Conservation (phyloP, 64 coral and sea anemone species). For the Cladopsammia gracilis region DNA sequence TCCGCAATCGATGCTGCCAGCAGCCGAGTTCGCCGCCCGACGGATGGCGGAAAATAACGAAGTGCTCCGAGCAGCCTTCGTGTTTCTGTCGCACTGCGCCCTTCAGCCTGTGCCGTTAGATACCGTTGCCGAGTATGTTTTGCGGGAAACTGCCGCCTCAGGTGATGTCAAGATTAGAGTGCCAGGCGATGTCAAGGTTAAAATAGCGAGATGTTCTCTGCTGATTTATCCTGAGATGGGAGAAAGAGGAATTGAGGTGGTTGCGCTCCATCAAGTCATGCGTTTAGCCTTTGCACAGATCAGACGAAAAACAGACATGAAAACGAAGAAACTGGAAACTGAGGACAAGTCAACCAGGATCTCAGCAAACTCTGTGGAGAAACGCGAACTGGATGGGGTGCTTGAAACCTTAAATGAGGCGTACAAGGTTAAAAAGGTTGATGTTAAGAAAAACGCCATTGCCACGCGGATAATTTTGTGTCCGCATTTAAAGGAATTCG, state of each 20-base stretch:
- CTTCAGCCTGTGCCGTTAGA: conserved; percentile 85
- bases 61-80: conserved; percentile 77
- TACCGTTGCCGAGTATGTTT: conserved; percentile 64
- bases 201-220: conserved; percentile 90
- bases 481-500: conserved; percentile 80
- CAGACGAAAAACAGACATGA: conserved; percentile 6
- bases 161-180: background rate
- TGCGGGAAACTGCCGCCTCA: conserved; percentile 1
- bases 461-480: conserved; percentile 74
- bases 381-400: background rate
- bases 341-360: background rate
- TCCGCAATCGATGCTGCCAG: conserved; percentile 86
- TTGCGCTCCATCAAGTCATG: conserved; percentile 90
- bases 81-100: conserved; percentile 84
- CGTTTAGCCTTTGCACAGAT: conserved; percentile 77
- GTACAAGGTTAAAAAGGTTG: conserved; percentile 1
- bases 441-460: conserved; percentile 20
- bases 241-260: conserved; percentile 82
- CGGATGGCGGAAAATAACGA: conserved; percentile 85
- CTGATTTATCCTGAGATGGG: conserved; percentile 79
- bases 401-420: conserved; percentile 21
- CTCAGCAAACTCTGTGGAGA: background rate
- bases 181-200: conserved; percentile 66
- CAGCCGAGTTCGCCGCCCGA: conserved; percentile 73
- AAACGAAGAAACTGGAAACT: background rate